A percentile compares a stretch with the other conserved stretches of the same genome.
Evolutionary conservation across 2,113 vertebrate species (phyloP).

Genomic region (Eurypyga helias): DNA sequence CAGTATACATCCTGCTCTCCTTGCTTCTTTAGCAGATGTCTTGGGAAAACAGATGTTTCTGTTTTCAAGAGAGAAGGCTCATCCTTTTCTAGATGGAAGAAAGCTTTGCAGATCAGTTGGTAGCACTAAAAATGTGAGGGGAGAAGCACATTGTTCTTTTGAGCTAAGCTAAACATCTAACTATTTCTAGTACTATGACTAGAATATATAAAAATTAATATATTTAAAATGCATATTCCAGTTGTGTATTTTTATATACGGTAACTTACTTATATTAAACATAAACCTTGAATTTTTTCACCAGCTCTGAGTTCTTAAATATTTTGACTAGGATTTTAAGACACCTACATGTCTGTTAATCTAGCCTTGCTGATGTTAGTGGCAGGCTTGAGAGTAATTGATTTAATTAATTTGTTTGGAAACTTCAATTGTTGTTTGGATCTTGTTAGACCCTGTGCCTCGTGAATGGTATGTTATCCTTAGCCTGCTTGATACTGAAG

Average conservation of each 20-base stretch:
- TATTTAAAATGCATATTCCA: neutral
- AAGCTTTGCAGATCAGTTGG: neutral
- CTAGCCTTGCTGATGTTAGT: neutral
- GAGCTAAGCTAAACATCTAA: neutral
- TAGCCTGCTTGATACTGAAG: neutral
- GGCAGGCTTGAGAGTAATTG: neutral
- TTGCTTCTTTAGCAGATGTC: constrained; percentile 69
- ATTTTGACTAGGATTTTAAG: neutral
- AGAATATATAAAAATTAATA: neutral
- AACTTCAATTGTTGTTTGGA: neutral
- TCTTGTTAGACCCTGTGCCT: neutral
- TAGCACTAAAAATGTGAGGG: neutral
- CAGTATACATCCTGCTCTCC: constrained; percentile 57
- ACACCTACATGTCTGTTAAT: neutral
- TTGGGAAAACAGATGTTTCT: constrained; percentile 70
- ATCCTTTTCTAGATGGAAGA: constrained; percentile 17
- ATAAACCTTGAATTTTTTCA: neutral
- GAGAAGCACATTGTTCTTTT: neutral
- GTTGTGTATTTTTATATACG: neutral
- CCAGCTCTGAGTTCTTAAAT: neutral
- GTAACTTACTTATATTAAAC: no score
- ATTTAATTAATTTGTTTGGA: neutral
- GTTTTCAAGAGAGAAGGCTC: constrained; percentile 36
- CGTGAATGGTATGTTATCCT: neutral
- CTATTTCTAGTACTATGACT: neutral